These are phyloP conservation scores for Hylyphantes graminicola DNA, from an alignment of 1,140 invertebrate species.

Conservation along the genomic window DNA sequence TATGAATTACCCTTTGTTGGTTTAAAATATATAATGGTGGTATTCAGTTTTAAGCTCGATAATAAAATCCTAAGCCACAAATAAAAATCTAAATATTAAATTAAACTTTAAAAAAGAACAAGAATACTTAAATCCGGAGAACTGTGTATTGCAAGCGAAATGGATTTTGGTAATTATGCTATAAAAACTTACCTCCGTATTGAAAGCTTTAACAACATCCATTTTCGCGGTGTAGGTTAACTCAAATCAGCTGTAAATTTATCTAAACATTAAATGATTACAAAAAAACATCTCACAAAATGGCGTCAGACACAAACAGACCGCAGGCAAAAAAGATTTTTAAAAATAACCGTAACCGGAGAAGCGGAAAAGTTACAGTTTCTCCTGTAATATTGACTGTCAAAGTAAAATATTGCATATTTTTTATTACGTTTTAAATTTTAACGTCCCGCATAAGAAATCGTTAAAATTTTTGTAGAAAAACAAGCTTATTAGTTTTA, in stretches of 20 bases:
- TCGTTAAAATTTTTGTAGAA: no score
- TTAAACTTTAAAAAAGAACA: not conserved
- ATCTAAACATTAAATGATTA: not conserved
- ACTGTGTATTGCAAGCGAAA: not conserved
- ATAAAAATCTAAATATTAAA: not conserved
- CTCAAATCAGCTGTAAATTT: not conserved
- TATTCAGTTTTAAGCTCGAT: not conserved
- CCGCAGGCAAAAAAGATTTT: slow-evolving; percentile 10
- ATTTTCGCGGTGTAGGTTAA: not conserved
- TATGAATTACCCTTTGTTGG: not conserved
- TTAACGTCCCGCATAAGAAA: no score
- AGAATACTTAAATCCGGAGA: not conserved
- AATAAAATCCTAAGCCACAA: not conserved
- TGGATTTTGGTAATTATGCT: not conserved
- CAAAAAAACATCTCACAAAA: slow-evolving; percentile 9
- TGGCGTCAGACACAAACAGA: slow-evolving; percentile 36
- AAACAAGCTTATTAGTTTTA: no score
- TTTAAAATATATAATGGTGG: not conserved
- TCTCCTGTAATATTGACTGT: no score
- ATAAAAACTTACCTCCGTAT: slow-evolving; percentile 14
- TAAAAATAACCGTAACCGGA: slow-evolving; percentile 3
- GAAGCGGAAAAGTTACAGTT: not conserved
- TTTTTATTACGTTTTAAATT: no score
- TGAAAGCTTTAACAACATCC: slow-evolving; percentile 21
- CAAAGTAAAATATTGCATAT: no score